These are phyloP conservation scores for Varanus salvator DNA, from an alignment of 2,113 vertebrate species.

Conservation along the genomic window DNA sequence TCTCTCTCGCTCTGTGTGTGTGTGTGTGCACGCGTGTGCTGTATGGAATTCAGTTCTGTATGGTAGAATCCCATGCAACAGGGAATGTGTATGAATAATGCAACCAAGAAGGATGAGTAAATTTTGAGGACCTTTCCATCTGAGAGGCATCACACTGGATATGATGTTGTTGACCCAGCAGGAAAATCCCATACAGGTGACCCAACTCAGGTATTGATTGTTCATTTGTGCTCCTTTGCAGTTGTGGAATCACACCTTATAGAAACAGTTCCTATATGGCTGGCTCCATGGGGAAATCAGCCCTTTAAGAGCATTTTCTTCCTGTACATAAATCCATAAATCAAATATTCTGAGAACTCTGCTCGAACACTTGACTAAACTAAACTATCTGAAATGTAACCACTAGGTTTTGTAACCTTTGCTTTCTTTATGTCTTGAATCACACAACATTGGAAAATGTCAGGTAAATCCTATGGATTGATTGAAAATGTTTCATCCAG, in stretches of 20 bases:
- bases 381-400: conserved; percentile 20
- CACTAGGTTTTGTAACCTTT: conserved; percentile 10
- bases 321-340: background rate
- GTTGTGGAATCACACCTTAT: background rate
- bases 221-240: too few species aligned
- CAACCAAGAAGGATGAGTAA: too few species aligned
- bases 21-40: too few species aligned
- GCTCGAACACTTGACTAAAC: background rate
- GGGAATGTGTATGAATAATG: too few species aligned
- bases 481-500: conserved; percentile 15
- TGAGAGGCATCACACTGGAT: too few species aligned
- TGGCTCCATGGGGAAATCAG: background rate
- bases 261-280: background rate
- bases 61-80: too few species aligned
- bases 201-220: too few species aligned
- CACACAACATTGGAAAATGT: conserved; percentile 9
- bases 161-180: too few species aligned
- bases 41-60: too few species aligned
- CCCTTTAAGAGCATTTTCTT: background rate
- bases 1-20: too few species aligned
- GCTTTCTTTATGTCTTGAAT: conserved; percentile 28
- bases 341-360: background rate
- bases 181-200: too few species aligned
- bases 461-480: conserved; percentile 58
- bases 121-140: background rate